These are phyloP conservation scores for Intellagama lesueurii DNA, from an alignment of 2,797 vertebrate genomes.

Conservation along the genomic window DNA sequence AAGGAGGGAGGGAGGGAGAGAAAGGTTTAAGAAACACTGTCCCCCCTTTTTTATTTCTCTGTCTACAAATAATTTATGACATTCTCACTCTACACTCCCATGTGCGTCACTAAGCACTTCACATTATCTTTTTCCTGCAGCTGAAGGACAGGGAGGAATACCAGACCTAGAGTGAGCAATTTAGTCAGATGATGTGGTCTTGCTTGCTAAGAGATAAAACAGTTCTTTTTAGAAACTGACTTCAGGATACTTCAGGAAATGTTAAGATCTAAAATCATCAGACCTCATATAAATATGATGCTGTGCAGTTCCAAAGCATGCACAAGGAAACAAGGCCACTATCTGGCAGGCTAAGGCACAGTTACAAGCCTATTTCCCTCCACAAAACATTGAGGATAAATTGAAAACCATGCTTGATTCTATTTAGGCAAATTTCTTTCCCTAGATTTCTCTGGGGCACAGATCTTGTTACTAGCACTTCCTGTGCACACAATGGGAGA, in stretches of 20 bases:
- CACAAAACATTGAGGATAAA: background rate
- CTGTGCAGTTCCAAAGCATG: background rate
- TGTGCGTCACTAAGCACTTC: constrained; percentile 42
- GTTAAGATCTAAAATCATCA: constrained; percentile 17
- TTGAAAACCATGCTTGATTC: background rate
- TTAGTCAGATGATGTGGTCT: constrained; percentile 54
- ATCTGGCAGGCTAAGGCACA: background rate
- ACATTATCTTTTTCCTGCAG: constrained; percentile 12
- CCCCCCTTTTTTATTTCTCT: constrained; percentile 32
- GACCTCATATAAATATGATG: background rate
- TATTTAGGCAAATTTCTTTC: background rate
- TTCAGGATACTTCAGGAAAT: constrained; percentile 29
- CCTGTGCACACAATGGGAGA: background rate
- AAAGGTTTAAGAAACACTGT: constrained; percentile 57
- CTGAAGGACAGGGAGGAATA: constrained; percentile 39
- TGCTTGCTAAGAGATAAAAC: constrained; percentile 39
- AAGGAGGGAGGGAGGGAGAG: constrained; percentile 34
- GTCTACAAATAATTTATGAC: constrained; percentile 58
- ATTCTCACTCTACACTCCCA: constrained; percentile 43
- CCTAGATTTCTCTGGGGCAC: background rate
- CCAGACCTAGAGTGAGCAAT: constrained; percentile 20
- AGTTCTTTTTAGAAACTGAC: constrained; percentile 13
- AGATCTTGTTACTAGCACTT: background rate
- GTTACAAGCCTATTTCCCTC: background rate
- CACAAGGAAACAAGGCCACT: background rate